These are phyloP conservation scores for Myopa testacea DNA, from an alignment of 2,888 invertebrate genomes.

Conservation along the genomic window DNA sequence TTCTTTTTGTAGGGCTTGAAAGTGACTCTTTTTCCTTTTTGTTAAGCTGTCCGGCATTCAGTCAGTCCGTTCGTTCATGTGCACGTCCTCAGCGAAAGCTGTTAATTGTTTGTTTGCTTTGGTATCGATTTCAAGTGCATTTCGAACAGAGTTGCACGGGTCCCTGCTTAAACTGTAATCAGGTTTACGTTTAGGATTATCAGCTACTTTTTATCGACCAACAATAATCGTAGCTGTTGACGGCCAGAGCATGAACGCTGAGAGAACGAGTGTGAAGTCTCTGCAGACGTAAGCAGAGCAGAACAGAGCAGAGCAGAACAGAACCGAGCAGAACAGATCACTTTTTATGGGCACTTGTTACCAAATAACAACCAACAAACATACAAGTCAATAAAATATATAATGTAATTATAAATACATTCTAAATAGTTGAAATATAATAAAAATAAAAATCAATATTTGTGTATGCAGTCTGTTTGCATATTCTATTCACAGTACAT, in stretches of 20 bases:
- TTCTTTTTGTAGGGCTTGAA: slow-evolving; percentile 10
- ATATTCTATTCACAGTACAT: too few relatives aligned
- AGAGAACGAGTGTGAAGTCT: too few relatives aligned
- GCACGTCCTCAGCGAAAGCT: not conserved
- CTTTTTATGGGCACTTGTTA: too few relatives aligned
- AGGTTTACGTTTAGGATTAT: slow-evolving; percentile 5
- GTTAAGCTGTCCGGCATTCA: not conserved
- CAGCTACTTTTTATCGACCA: slow-evolving; percentile 5
- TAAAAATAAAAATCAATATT: too few relatives aligned
- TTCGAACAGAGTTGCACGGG: not conserved
- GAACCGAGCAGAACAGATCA: too few relatives aligned
- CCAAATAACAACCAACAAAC: too few relatives aligned
- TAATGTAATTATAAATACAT: too few relatives aligned
- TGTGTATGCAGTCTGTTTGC: too few relatives aligned
- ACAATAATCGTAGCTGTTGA: not conserved
- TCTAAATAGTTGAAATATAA: too few relatives aligned
- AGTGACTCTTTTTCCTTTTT: not conserved
- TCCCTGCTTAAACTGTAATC: not conserved
- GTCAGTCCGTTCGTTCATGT: not conserved
- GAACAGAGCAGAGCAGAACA: too few relatives aligned
- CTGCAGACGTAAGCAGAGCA: too few relatives aligned
- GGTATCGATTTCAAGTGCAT: slow-evolving; percentile 26
- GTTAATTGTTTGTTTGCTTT: not conserved
- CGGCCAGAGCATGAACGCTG: not conserved
- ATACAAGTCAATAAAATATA: too few relatives aligned